Evolutionary conservation across 2,113 vertebrate species (phyloP), one percentile per base, ranked within the genome.

Genomic region (Strix aluco): DNA sequence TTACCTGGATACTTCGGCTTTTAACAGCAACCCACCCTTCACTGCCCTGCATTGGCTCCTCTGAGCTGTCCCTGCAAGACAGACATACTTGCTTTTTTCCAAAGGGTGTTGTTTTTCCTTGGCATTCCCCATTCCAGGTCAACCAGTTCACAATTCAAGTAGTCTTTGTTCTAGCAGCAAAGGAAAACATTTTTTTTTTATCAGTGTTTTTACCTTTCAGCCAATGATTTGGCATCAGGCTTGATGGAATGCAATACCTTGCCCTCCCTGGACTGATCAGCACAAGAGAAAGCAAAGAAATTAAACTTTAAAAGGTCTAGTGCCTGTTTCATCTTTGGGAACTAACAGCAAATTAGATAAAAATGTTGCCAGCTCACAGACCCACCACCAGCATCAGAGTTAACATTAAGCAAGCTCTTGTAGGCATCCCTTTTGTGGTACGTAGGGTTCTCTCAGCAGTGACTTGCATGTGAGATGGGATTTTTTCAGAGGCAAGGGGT

Each of bases 21-120:
- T 62, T 15, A 89, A 6, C 4, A 29, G 55, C 66, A 85, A 38
- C 21, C 2, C 67, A 88, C 13, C 13, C 44, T 36, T 52, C 72
- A 52, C 66, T 58, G 51, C 16, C 59, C 42, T 26, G 0, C 0
- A 7, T 0, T 11, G 66, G 17, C 23, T 70, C 11, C 79, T 78
- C 73, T 11, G 27, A 79, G 36, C 42, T 44, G 42, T 10, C 25
- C 51, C 46, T 58, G 82, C 10, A 65, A 91, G 93, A 77, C 59
- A 86, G 49, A 85, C 20, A 5, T 11, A 73, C 15, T 40, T 78
- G 51, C 42, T 86, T 87, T 71, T 63, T 21, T 32, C 94, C 59
- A 71, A n/a, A 67, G 81, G 47, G 59, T 88, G 96, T 94, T 96
- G 88, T 32, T 86, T 95, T 44, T 91, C 91, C 42, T 88, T 42